Conservation (phyloP, 2,888 invertebrate species). For the Drosophila niveifrons region DNA sequence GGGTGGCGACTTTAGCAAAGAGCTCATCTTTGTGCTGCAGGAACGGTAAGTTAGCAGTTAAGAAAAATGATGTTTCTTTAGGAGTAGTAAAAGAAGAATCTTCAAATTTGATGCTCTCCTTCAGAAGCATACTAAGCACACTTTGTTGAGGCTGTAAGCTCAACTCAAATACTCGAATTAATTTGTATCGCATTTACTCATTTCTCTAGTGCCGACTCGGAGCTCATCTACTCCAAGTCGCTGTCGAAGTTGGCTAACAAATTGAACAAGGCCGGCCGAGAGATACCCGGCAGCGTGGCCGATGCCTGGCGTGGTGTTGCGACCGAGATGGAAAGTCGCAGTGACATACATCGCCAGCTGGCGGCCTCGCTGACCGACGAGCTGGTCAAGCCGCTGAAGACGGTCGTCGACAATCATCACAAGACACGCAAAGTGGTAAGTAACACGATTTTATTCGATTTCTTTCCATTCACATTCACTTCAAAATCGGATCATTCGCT, state of each 20-base stretch:
- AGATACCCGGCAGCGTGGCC: conserved; percentile 91
- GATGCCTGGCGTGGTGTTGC: conserved; percentile 97
- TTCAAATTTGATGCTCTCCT: too few relatives aligned
- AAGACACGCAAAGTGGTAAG: conserved; percentile 90
- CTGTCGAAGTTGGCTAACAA: conserved; percentile 94
- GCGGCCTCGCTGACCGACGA: conserved; percentile 93
- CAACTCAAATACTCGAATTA: neutral
- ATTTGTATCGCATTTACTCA: too few relatives aligned
- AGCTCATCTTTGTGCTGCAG: conserved; percentile 94
- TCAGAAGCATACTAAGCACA: too few relatives aligned
- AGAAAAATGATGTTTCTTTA: too few relatives aligned
- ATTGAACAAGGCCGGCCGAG: conserved; percentile 92
- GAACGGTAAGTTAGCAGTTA: conserved; percentile 90
- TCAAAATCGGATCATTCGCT: neutral
- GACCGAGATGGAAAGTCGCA: conserved; percentile 95
- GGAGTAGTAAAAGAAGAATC: too few relatives aligned
- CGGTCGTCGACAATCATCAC: conserved; percentile 90
- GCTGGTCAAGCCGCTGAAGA: conserved; percentile 94
- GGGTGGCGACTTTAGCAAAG: conserved; percentile 97
- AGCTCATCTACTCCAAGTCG: conserved; percentile 95
- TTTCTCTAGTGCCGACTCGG: conserved; percentile 92
- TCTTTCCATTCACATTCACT: neutral
- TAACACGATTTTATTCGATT: too few relatives aligned
- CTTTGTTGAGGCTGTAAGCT: too few relatives aligned
- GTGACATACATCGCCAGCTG: conserved; percentile 95